Evolutionary conservation across 1,140 invertebrate species (phyloP).

Genomic region (Homalodisca vitripennis): DNA sequence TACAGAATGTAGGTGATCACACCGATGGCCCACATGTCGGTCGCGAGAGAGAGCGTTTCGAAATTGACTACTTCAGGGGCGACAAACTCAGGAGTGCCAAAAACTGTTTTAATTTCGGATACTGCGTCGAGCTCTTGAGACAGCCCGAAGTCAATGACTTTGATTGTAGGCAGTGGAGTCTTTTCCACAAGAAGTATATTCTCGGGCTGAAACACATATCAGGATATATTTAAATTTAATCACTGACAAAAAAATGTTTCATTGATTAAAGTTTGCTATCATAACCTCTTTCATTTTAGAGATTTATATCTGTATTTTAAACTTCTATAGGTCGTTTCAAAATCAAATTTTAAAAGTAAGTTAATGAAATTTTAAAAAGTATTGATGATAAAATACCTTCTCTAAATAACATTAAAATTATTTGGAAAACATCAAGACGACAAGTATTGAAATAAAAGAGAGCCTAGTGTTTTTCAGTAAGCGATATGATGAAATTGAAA

Average conservation of each 20-base stretch:
- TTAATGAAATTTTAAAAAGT: no score
- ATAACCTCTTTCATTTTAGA: neutral
- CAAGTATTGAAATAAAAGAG: no score
- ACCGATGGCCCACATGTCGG: constrained; percentile 93
- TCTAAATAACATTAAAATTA: no score
- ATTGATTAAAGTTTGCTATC: neutral
- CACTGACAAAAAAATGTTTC: constrained; percentile 18
- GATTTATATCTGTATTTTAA: neutral
- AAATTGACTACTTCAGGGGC: constrained; percentile 91
- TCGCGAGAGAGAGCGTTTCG: constrained; percentile 85
- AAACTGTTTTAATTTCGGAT: constrained; percentile 86
- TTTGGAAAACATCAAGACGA: no score
- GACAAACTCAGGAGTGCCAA: constrained; percentile 91
- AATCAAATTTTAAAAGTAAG: no score
- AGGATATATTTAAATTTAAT: no score
- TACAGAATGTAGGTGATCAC: constrained; percentile 86
- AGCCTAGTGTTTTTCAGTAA: no score
- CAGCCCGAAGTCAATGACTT: constrained; percentile 94
- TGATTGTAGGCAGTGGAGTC: constrained; percentile 63
- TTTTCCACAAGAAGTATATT: constrained; percentile 81
- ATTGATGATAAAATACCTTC: no score
- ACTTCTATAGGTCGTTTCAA: no score
- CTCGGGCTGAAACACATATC: constrained; percentile 83
- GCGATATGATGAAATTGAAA: no score
- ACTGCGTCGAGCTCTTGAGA: constrained; percentile 84